Base-by-base conservation (phyloP, 2,113 vertebrate genomes). In the Datnioides undecimradiatus region DNA sequence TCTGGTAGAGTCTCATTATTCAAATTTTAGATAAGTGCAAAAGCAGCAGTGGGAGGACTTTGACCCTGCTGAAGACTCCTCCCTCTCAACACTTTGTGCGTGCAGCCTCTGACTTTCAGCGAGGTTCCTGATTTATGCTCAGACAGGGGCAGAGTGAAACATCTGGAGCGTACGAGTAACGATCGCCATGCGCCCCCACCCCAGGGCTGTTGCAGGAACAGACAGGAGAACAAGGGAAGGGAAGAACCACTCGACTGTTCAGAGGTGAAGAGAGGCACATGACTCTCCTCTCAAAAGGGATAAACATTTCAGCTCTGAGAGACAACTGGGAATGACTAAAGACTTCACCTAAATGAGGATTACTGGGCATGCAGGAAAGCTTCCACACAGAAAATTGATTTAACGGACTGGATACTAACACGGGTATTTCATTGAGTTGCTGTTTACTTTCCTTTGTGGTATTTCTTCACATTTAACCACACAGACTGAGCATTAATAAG, bases 1-100 rank as follows among this genome's bases (percentile, higher is more conserved):
- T 75, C 2, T 58, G 13, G 19, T n/a, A n/a, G n/a, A n/a, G n/a
- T n/a, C 4, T 23, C 11, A 43, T 43, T 36, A 75, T 57, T 83
- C 6, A 45, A 23, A 80, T 66, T 25, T 31, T 6, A 74, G 27
- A 11, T 41, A 48, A 13, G 27, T 19, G 45, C 13, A 72, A 69
- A 51, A 71, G 48, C 11, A 68, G 58, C 2, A 7, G 34, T 63
- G 73, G 78, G 87, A 86, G 84, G 88, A 91, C 87, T 90, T 82
- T 86, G 63, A 33, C 49, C 62, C 62, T 4, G 0, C 31, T 12
- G 1, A 31, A 60, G 54, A 54, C 90, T 89, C 88, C 92, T 43
- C 93, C 92, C 88, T 62, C 29, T 64, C 33, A 63, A 67, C 73
- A 75, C 48, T 79, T 16, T 82, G 62, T 74, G 65, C 29, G n/a